Base-by-base conservation (phyloP, 2,797 vertebrate species). In the Sebastes steindachneri region DNA sequence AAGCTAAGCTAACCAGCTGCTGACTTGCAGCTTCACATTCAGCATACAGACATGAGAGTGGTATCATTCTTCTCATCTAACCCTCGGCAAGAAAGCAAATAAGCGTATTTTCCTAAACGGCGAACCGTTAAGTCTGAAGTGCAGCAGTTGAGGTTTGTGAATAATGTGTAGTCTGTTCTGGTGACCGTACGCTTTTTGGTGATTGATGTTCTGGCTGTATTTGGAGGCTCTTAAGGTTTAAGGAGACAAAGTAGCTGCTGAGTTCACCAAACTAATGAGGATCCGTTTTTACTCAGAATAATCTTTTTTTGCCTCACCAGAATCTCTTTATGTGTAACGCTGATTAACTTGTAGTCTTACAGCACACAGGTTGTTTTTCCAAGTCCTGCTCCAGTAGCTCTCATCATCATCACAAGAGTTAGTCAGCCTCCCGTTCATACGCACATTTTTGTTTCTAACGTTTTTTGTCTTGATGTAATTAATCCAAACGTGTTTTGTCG, bases 391-490 rank as follows among this genome's bases (percentile, higher is more conserved):
- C 66, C 77, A 19, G 82, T 84, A 70, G 73, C 73, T 33, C 76
- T 89, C 71, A 15, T 15, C 37, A 65, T 80, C 63, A 67, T 60
- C 41, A n/a, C 33, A 9, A 35, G 73, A 33, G 64, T 74, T 37
- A 45, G 59, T 79, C 82, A 3, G 35, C 70, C 66, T 65, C 73
- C 14, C 71, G 73, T 75, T 85, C 66, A 60, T 59, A 58, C 54
- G 84, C 84, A 81, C 83, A 87, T 81, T 80, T 81, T 80, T 72
- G 53, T 63, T 41, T 63, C 23, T 57, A 17, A 21, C 3, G 29
- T 79, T 75, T 41, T 41, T 79, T 41, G 70, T 89, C 80, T 87
- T 21, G 74, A 77, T 82, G 80, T 90, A 55, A 79, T 73, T 83
- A 81, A 74, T 87, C 82, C 37, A 1, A 68, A 65, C 29, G 73